Conservation (phyloP, 1,140 invertebrate species). For the Ceratoteleas bidentatus region DNA sequence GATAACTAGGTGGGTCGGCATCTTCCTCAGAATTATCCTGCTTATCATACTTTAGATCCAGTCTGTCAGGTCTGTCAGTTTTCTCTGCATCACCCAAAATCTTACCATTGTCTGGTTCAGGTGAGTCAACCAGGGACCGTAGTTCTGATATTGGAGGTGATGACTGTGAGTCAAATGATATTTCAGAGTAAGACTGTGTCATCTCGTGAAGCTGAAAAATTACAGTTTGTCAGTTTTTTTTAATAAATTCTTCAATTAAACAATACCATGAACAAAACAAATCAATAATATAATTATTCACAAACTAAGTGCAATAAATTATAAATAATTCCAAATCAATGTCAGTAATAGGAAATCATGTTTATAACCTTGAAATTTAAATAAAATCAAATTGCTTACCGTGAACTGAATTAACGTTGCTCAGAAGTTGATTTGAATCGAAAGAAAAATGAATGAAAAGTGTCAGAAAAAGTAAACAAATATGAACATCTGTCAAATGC, state of each 20-base stretch:
- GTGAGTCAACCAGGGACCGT: conserved; percentile 74
- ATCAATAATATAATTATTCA: background rate
- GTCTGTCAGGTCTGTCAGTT: conserved; percentile 77
- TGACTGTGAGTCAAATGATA: conserved; percentile 88
- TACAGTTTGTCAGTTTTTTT: conserved; percentile 4
- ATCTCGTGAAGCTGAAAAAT: conserved; percentile 82
- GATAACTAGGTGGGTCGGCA: conserved; percentile 75
- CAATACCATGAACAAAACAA: background rate
- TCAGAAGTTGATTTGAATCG: background rate
- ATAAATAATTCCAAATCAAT: background rate
- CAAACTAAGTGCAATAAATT: background rate
- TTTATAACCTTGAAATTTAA: too few species aligned
- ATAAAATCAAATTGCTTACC: too few species aligned
- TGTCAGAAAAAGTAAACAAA: conserved; percentile 7
- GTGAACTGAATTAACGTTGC: too few species aligned
- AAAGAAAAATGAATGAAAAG: conserved; percentile 5
- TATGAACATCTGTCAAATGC: conserved; percentile 13
- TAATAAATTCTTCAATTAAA: background rate
- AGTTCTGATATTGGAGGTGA: conserved; percentile 75
- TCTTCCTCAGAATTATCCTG: conserved; percentile 75
- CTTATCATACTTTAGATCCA: conserved; percentile 77
- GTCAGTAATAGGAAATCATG: too few species aligned
- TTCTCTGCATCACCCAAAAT: conserved; percentile 66
- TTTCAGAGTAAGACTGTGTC: conserved; percentile 93
- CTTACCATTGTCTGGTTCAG: conserved; percentile 73